Conservation (phyloP, 2,797 vertebrate species). For the Syndactyla subalaris region DNA sequence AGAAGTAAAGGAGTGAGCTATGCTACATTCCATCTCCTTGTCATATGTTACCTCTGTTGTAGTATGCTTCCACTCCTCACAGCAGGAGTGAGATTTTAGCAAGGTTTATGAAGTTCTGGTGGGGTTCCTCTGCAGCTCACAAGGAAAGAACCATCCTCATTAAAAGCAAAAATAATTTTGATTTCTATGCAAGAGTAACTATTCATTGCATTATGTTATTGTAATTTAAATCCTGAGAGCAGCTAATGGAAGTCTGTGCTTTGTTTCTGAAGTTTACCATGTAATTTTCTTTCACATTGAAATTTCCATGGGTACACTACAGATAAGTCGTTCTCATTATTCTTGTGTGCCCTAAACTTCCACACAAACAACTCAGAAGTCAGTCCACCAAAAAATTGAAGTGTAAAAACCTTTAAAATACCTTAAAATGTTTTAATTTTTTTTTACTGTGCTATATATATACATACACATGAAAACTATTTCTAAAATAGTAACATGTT, state of each 20-base stretch:
- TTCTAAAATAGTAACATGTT: not conserved
- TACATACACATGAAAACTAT: not conserved
- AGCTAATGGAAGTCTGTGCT: not conserved
- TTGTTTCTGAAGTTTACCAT: not conserved
- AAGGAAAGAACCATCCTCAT: not conserved
- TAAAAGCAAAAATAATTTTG: not conserved
- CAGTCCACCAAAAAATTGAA: not conserved
- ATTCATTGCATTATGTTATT: not conserved
- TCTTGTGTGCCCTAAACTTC: not conserved
- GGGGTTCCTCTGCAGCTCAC: not conserved
- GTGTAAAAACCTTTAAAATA: not conserved
- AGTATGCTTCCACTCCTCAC: not conserved
- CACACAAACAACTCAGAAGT: not conserved
- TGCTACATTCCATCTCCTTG: not conserved
- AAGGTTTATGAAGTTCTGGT: not conserved
- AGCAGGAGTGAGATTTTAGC: not conserved
- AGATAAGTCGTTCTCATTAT: not conserved
- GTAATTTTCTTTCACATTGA: not conserved
- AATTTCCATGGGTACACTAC: not conserved
- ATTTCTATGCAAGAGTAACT: not conserved
- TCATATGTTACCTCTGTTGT: not conserved
- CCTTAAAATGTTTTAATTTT: rapidly evolving
- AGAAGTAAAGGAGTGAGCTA: not conserved
- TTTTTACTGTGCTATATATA: not conserved
- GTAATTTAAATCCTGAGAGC: not conserved